These are phyloP conservation scores for Aleiodes testaceus DNA, from an alignment of 2,888 invertebrate species.

Conservation along the genomic window DNA sequence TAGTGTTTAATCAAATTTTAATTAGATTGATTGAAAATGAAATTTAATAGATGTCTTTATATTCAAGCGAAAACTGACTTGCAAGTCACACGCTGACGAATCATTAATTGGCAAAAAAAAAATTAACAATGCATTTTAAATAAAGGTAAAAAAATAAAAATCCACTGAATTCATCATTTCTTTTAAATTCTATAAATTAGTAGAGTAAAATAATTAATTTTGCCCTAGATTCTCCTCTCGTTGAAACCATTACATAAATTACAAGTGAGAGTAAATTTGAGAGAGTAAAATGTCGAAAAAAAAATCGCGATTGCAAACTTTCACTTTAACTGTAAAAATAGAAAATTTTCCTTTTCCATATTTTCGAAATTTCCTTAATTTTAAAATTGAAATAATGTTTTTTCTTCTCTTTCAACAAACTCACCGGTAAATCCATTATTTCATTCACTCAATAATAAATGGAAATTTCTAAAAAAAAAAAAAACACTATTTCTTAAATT, in stretches of 20 bases:
- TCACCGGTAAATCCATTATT: conserved; percentile 42
- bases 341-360: background rate
- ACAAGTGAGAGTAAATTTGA: conserved; percentile 18
- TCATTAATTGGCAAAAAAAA: conserved; percentile 4
- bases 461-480: background rate
- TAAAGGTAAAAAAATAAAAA: background rate
- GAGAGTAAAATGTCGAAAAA: conserved; percentile 15
- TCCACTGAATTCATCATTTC: background rate
- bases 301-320: conserved; percentile 8
- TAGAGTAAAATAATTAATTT: background rate
- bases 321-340: conserved; percentile 15
- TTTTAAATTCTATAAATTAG: background rate
- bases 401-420: conserved; percentile 4
- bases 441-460: background rate
- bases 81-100: conserved; percentile 1
- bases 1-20: too few species aligned
- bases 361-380: background rate
- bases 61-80: conserved; percentile 6
- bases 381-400: background rate
- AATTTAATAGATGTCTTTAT: too few species aligned
- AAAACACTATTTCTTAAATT: background rate
- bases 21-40: too few species aligned
- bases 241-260: conserved; percentile 1
- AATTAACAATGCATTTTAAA: background rate
- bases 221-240: too few species aligned